A percentile compares a stretch with the other conserved stretches of the same genome.
phyloP scores from a whole-genome alignment of 2,888 invertebrate genomes.

The Gerris lacustris region DNA sequence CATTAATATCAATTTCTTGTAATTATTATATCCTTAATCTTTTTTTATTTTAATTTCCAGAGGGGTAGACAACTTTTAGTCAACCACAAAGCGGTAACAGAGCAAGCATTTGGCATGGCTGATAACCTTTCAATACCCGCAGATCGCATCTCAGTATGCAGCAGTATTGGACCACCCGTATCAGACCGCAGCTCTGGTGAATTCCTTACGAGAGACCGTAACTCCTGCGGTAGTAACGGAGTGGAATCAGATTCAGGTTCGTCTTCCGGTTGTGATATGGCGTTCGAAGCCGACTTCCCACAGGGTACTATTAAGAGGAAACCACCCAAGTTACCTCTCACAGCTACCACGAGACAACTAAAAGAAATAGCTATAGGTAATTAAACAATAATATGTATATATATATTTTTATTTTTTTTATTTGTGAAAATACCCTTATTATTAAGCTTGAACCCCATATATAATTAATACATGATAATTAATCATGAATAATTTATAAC shows the following conservation, averaged over 20 bases:
- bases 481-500: no score
- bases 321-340: constrained; percentile 80
- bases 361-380: constrained; percentile 52
- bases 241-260: constrained; percentile 24
- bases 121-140: background rate
- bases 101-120: constrained; percentile 34
- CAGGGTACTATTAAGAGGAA: constrained; percentile 78
- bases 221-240: background rate
- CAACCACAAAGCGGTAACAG: constrained; percentile 71
- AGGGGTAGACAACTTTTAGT: constrained; percentile 73
- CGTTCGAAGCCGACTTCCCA: constrained; percentile 40
- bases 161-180: background rate
- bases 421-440: no score
- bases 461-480: no score
- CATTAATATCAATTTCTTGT: no score
- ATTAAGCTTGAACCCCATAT: no score
- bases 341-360: constrained; percentile 77
- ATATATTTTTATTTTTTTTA: no score
- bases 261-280: constrained; percentile 33
- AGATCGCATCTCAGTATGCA: background rate
- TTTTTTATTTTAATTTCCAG: constrained; percentile 35
- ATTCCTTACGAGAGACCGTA: background rate
- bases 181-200: constrained; percentile 11
- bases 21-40: background rate
- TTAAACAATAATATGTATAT: no score